A percentile compares a stretch with the other conserved stretches of the same genome.
phyloP scores from a whole-genome alignment of 2,888 invertebrate genomes.

The Tanaodytes sp. region DNA sequence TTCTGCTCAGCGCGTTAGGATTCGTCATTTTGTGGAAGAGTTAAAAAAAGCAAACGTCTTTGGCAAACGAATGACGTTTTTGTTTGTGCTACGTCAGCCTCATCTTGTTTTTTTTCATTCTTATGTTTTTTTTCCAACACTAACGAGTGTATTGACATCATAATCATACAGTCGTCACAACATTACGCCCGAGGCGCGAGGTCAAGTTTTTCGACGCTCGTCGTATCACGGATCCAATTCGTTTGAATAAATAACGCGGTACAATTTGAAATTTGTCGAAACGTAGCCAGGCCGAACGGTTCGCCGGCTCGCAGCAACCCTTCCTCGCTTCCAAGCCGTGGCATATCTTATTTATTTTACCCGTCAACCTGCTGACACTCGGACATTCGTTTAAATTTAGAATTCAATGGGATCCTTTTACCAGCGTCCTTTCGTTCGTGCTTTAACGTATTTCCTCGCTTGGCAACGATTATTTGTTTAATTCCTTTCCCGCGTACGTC shows the following conservation, averaged over 20 bases:
- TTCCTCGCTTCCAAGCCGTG: slow-evolving; percentile 43
- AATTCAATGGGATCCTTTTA: slow-evolving; percentile 74
- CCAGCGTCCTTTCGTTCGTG: slow-evolving; percentile 66
- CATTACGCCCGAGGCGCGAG: slow-evolving; percentile 13
- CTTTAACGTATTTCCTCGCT: slow-evolving; percentile 67
- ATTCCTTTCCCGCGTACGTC: slow-evolving; percentile 65
- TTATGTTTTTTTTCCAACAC: slow-evolving; percentile 30
- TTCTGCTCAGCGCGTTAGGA: slow-evolving; percentile 56
- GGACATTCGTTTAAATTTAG: slow-evolving; percentile 72
- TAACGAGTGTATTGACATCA: slow-evolving; percentile 52
- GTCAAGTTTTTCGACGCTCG: slow-evolving; percentile 4
- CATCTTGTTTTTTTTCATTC: not conserved
- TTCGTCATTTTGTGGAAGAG: slow-evolving; percentile 58
- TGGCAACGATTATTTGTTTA: slow-evolving; percentile 69
- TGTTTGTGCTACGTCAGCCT: slow-evolving; percentile 35
- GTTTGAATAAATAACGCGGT: slow-evolving; percentile 46
- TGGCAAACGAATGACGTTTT: slow-evolving; percentile 34
- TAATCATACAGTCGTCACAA: slow-evolving; percentile 44
- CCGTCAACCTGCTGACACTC: slow-evolving; percentile 67
- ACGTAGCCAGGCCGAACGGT: slow-evolving; percentile 43
- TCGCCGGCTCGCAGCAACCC: slow-evolving; percentile 40
- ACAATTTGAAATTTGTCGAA: slow-evolving; percentile 49
- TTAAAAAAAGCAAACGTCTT: slow-evolving; percentile 50
- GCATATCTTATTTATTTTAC: slow-evolving; percentile 67
- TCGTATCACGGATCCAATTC: slow-evolving; percentile 31